Evolutionary conservation across 2,888 invertebrate species (phyloP), one percentile per base, ranked within the genome.

Genomic region (Scrobipalpa atriplicella): DNA sequence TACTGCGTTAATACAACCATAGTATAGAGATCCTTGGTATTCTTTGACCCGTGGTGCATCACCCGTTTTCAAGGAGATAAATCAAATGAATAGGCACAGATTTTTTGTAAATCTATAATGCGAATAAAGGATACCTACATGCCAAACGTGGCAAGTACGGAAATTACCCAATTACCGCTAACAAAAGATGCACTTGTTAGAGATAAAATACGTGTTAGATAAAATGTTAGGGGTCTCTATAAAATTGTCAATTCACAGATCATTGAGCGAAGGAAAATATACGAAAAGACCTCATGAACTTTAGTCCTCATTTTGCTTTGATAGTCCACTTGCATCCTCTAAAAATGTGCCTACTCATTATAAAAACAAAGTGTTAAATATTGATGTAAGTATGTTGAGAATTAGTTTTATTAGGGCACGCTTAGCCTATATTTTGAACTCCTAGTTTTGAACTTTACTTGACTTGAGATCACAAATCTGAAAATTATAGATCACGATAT

Each of bases 261-360:
- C 75, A 73, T 75, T 73, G 72, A 68, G 68, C 70, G 73, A 41
- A 66, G 71, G 66, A 66, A 70, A 70, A 68, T 73, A 76, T 73
- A 74, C 73, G 21, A 74, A 74, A 74, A 71, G 69, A 61, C 62
- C 66, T 66, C 66, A 71, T 72, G 71, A 67, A 69, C 64, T 64
- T 64, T 69, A 64, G 67, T 10, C 69, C 70, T 69, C 70, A 70
- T 71, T 72, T 70, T 74, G 63, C 71, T 74, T 71, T 72, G 62
- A 68, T 70, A 65, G 60, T 64, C 56, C 62, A 47, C 47, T 62
- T 47, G 29, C n/a, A 1, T 3, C 29, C 62, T 62, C 29, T 41
- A 1, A 41, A 29, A 58, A 47, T 16, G 7, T n/a, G n/a, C n/a
- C n/a, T 47, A 56, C 6, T 10, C 11, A 56, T 29, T 56, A 21